These are phyloP conservation scores for Drosophila peninsularis DNA, from an alignment of 2,888 invertebrate species.

Conservation along the genomic window DNA sequence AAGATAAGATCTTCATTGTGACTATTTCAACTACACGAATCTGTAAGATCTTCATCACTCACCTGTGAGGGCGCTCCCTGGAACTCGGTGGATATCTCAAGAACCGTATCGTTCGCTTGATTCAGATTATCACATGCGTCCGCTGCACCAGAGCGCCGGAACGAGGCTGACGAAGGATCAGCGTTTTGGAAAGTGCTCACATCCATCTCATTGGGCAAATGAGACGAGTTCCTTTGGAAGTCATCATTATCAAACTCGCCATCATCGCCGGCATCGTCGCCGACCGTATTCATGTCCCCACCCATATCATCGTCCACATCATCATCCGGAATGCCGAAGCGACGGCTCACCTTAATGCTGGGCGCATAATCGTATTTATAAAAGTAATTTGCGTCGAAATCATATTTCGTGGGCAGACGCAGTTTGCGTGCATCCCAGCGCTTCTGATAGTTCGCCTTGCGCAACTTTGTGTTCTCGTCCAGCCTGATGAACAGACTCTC, in stretches of 20 bases:
- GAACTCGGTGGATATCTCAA: conserved; percentile 86
- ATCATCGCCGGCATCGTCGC: conserved; percentile 43
- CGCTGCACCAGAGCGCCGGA: conserved; percentile 7
- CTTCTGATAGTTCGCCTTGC: conserved; percentile 82
- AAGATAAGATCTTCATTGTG: no score
- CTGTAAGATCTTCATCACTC: conserved; percentile 1
- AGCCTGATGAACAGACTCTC: conserved; percentile 78
- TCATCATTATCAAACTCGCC: conserved; percentile 67
- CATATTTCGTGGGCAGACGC: conserved; percentile 82
- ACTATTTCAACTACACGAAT: no score
- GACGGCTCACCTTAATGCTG: conserved; percentile 65
- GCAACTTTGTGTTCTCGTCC: conserved; percentile 74
- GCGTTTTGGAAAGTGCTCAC: conserved; percentile 23
- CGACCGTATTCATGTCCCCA: conserved; percentile 37
- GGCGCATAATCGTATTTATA: conserved; percentile 77
- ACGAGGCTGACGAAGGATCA: neutral
- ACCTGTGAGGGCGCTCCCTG: conserved; percentile 88
- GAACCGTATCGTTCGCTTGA: conserved; percentile 73
- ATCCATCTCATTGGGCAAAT: conserved; percentile 28
- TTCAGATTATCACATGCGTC: conserved; percentile 6
- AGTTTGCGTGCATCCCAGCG: conserved; percentile 84
- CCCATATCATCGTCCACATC: conserved; percentile 86
- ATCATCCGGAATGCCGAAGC: conserved; percentile 57
- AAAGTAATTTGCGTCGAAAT: conserved; percentile 77
- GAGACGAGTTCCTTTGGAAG: conserved; percentile 35